Base-by-base conservation (phyloP, 2,113 vertebrate species). In the Cebus imitator region DNA sequence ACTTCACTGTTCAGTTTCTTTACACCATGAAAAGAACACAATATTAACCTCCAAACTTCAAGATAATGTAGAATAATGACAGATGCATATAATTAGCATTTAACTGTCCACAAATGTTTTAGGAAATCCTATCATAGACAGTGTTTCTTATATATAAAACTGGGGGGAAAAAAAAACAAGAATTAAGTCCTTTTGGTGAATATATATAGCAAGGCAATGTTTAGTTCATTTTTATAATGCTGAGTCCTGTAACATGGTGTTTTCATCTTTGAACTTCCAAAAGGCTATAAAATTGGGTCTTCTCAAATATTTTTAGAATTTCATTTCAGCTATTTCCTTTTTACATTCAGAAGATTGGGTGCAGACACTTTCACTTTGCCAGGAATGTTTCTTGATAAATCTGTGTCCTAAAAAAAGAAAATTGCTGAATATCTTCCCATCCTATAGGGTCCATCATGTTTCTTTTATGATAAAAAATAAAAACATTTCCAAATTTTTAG, bases 361-460 rank as follows among this genome's bases (percentile, higher is more conserved):
- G 99, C 99, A 1, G 99, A 99, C 23, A 99, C 99, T 97, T 99
- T 99, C 11, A 99, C 99, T 98, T 99, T 99, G 4, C 99, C 99
- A 0, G 99, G 99, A 97, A 99, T 99, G 94, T 99, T 99, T 96
- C 99, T 99, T 82, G 99, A 99, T 61, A 99, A 98, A 91, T 99
- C 99, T 0, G 99, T 99, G 83, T 99, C 99, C 99, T 99, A 79
- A n/a, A 87, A 94, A 97, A 98, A 75, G 92, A 8, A 18, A 96
- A 90, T 4, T n/a, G 37, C 72, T 96, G 66, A 96, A 11, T 97
- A 90, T 48, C 61, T 87, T 91, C 66, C 94, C 14, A 37, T 79
- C 73, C 61, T 79, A 25, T 20, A 35, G 48, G 45, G 30, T 88
- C 35, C 76, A 1, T 68, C 40, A 72, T 70, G 8, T 79, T 87